A percentile compares a stretch with the other conserved stretches of the same genome.
phyloP scores from a whole-genome alignment of 2,888 invertebrate species.

The Papilio elwesi region DNA sequence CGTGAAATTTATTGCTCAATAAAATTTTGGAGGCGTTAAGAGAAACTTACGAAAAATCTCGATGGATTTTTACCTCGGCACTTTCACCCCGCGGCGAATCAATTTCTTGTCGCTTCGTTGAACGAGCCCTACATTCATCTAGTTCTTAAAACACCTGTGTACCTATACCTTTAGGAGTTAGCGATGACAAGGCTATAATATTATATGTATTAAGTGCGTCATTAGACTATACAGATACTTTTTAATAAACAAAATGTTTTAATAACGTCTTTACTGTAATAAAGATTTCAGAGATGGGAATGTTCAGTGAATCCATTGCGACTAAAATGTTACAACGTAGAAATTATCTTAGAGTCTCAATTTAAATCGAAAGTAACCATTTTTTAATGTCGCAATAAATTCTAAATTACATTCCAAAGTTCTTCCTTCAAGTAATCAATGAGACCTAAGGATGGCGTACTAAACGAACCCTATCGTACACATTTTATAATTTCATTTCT shows the following conservation, averaged over 20 bases:
- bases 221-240: too few species aligned
- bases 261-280: too few species aligned
- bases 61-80: slow-evolving; percentile 14
- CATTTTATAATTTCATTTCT: too few species aligned
- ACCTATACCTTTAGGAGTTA: too few species aligned
- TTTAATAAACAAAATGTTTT: too few species aligned
- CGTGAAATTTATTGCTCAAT: slow-evolving; percentile 20
- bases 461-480: not conserved
- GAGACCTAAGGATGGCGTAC: not conserved
- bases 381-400: not conserved
- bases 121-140: not conserved
- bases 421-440: not conserved
- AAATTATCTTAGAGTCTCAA: too few species aligned
- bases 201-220: too few species aligned
- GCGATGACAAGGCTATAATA: too few species aligned
- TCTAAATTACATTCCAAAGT: not conserved
- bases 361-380: not conserved
- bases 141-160: not conserved
- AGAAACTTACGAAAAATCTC: slow-evolving; percentile 13
- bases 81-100: slow-evolving; percentile 4
- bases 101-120: slow-evolving; percentile 12
- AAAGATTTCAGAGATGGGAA: too few species aligned
- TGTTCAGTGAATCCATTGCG: too few species aligned
- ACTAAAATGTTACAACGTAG: too few species aligned
- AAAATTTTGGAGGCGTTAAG: slow-evolving; percentile 17